Conservation (phyloP, 2,888 invertebrate species). For the Eilema sororculum region DNA sequence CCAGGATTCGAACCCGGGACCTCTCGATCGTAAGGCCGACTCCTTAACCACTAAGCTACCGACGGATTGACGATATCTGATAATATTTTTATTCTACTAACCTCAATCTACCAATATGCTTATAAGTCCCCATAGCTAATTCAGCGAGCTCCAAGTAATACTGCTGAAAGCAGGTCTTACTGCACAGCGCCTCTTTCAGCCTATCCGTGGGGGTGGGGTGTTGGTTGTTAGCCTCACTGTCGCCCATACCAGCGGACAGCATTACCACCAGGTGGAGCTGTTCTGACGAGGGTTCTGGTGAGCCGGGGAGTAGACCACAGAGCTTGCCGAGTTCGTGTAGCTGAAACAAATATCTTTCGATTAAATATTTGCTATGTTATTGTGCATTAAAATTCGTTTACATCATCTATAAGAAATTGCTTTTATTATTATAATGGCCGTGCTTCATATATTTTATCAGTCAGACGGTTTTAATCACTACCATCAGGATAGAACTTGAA, state of each 20-base stretch:
- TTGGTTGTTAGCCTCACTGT: constrained; percentile 86
- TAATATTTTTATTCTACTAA: too few species aligned
- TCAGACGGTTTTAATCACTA: too few species aligned
- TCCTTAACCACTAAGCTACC: too few species aligned
- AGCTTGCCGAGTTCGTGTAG: constrained; percentile 94
- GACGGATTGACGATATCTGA: too few species aligned
- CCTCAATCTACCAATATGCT: constrained; percentile 94
- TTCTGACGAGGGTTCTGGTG: constrained; percentile 92
- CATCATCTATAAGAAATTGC: too few species aligned
- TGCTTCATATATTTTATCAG: too few species aligned
- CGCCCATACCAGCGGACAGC: constrained; percentile 96
- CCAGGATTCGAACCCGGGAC: too few species aligned
- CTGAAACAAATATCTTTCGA: constrained; percentile 74
- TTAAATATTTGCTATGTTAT: neutral
- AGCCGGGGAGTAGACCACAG: constrained; percentile 96
- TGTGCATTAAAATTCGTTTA: too few species aligned
- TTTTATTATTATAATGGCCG: too few species aligned
- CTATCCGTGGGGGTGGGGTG: constrained; percentile 91
- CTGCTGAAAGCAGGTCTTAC: constrained; percentile 95
- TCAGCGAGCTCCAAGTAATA: constrained; percentile 97
- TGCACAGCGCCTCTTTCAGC: constrained; percentile 95
- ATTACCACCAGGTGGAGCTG: constrained; percentile 96
- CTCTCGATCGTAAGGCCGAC: too few species aligned
- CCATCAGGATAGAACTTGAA: too few species aligned
- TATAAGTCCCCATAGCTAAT: constrained; percentile 97